Evolutionary conservation across 2,113 vertebrate genomes (phyloP), one percentile per base, ranked within the genome.

Genomic region (Equus quagga): DNA sequence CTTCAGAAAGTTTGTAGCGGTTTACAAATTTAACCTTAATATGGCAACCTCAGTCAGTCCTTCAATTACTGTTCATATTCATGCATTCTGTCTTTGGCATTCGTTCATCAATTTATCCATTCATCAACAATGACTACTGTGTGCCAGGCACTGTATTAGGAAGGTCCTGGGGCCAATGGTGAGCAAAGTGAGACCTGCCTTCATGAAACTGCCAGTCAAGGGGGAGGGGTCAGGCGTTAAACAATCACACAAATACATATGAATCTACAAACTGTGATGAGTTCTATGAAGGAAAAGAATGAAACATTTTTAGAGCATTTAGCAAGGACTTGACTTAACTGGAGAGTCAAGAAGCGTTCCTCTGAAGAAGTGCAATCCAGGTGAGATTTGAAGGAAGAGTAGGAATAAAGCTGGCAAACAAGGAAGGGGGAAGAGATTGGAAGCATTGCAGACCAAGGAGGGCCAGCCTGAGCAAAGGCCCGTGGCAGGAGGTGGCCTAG

Each of bases 231-330:
- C 56, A 51, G 31, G 58, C 7, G 2, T 58, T 54, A 92, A 87
- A 51, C 6, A 46, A 9, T 31, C 41, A 23, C 18, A 11, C 2
- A 46, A 56, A 54, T 15, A 49, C 31, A 17, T 69, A 14, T 2
- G 6, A 41, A 41, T 60, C 83, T 82, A 56, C 5, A 64, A 73
- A 76, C 33, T 46, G 33, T 3, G 17, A n/a, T 44, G 46, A 58
- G 49, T 28, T 41, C 26, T 18, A 4, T 56, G 13, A 85, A 73
- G 78, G n/a, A 36, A 46, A 89, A 49, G 5, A 46, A 26, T 26
- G 9, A 41, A 31, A 33, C 0, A 0, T 23, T 26, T 56, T 19
- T 54, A 46, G 11, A 60, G 8, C 36, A 58, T 26, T 51, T 56
- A 76, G 19, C 18, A 13, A 5, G 23, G 3, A 44, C n/a, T 85